Evolutionary conservation across 2,113 vertebrate species (phyloP), one percentile per base, ranked within the genome.

Genomic region (Sprattus sprattus): DNA sequence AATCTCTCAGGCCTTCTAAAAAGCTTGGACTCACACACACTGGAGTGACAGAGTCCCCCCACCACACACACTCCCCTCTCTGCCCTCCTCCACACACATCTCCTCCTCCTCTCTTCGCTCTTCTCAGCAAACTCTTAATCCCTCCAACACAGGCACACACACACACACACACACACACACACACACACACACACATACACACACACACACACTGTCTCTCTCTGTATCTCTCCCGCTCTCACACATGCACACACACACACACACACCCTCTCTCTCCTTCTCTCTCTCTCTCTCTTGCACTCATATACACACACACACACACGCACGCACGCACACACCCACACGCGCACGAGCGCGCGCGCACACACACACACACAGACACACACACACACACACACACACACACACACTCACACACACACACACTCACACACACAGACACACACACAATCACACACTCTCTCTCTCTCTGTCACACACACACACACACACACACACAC

Each of bases 11-110:
- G 97, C 96, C 95, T 97, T 97, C 95, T 92, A 97, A 95, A 97
- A 95, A 97, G 97, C 95, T 95, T 90, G 97, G 95, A 97, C 98
- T 99, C 98, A 98, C 97, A 98, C 96, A 97, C 97, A 96, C 97
- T 96, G 93, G 95, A 97, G 96, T 97, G 97, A 99, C 97, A 98
- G 96, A 95, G 88, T 89, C 45, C 91, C 92, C 90, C 92, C 87
- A 57, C 20, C 86, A 45, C 32, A 49, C 28, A 46, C 50, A 25
- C 50, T 75, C 82, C 28, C 81, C 15, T 44, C 84, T 13, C 50
- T 18, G n/a, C 39, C 75, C 84, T 54, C 50, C 89, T 82, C 85
- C 83, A 75, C 87, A 88, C 88, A 88, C 88, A 89, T 88, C 89
- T 92, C 90, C 84, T 78, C 89, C 90, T 92, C 91, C 71, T 64